Evolutionary conservation across 2,797 vertebrate species (phyloP).

Genomic region (Setipinna tenuifilis): DNA sequence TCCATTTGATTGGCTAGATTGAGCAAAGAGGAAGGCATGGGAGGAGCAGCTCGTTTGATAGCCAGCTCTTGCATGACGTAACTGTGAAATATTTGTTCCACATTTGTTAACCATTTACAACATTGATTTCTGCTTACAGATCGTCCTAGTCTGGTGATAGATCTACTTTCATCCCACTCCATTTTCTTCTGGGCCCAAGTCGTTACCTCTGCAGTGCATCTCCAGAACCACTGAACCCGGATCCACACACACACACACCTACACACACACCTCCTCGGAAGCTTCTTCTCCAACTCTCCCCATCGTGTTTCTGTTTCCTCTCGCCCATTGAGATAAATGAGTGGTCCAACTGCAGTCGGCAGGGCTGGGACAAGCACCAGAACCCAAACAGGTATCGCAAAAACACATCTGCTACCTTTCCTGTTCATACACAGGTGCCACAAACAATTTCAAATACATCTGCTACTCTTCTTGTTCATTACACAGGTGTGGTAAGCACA

Average conservation of each 20-base stretch:
- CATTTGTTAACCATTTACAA: background rate
- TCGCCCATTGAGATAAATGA: slow-evolving; percentile 77
- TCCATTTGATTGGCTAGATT: background rate
- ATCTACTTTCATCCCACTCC: slow-evolving; percentile 4
- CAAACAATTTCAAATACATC: no score
- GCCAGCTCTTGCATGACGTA: background rate
- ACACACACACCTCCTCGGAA: background rate
- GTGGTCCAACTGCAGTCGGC: slow-evolving; percentile 69
- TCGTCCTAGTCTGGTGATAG: background rate
- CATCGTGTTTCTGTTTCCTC: slow-evolving; percentile 57
- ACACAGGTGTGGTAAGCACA: no score
- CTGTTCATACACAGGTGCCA: no score
- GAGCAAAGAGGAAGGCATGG: background rate
- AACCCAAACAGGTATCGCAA: slow-evolving; percentile 77
- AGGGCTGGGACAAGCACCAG: slow-evolving; percentile 79
- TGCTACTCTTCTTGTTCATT: no score
- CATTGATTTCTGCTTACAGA: background rate
- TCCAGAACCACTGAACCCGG: background rate
- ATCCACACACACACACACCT: background rate
- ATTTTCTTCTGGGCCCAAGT: background rate
- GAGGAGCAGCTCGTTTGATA: background rate
- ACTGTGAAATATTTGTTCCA: background rate
- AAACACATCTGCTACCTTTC: slow-evolving; percentile 21
- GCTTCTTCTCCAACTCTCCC: slow-evolving; percentile 49
- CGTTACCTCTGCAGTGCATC: background rate